Base-by-base conservation (phyloP, 64 coral and sea anemone genomes). In the Hydrozoanthus tunicans region DNA sequence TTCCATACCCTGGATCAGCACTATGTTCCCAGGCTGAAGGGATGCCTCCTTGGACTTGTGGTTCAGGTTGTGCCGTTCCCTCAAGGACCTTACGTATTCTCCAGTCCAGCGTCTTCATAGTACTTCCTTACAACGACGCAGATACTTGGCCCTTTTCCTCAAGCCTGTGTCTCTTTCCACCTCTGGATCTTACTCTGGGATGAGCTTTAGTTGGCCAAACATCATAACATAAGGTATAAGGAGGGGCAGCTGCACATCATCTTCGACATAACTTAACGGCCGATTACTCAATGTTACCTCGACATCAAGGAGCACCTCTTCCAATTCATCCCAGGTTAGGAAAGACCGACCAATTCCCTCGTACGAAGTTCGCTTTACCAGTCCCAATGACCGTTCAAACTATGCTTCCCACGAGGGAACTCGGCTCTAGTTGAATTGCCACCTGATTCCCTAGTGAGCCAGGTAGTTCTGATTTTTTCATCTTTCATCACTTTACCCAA, bases 21-120 rank as follows among this genome's bases (percentile, higher is more conserved):
- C 82, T 10, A 86, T 64, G 51, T 86, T 64, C 15, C 82, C 64
- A 11, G 13, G 27, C 70, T 86, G 26, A 3, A 67, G 27, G 6
- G 59, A 17, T 14, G 17, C 68, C 26, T 8, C 63, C 32, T 69
- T 86, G 7, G 1, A 4, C 6, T 86, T 69, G 51, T 86, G 64
- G 7, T 86, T 86, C 52, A 86, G 62, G 62, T 86, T 86, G 63
- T 86, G 82, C 3, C 82, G 13, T 69, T 67, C 82, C 7, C 82
- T 51, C 14, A 86, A 51, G n/a, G 82, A 25, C 54, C 63, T 14
- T 32, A 86, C 64, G 25, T 86, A 86, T 13, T 86, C 82, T 20
- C 25, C 54, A 51, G 82, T 67, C 82, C 82, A 86, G 4, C 62
- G 62, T 7, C 3, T 64, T 62, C 82, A 86, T 13, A 86, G 15